A percentile compares a stretch with the other conserved stretches of the same genome.
These are phyloP conservation scores for Perithous albicinctus DNA, from an alignment of 2,888 invertebrate genomes.

Conservation along the genomic window DNA sequence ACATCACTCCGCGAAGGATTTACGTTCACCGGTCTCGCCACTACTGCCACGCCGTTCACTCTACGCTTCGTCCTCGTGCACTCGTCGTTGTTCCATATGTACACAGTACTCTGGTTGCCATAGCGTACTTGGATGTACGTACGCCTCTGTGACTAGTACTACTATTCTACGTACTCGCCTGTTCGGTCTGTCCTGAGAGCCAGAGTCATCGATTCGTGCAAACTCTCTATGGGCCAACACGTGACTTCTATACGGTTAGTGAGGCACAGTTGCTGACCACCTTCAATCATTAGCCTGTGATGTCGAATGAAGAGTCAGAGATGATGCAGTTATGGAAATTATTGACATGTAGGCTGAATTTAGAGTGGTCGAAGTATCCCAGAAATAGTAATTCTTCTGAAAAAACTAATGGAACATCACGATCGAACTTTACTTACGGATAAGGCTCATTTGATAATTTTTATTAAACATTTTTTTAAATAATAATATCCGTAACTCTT, in stretches of 20 bases:
- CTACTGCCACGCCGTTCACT: conserved; percentile 48
- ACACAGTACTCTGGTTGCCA: conserved; percentile 5
- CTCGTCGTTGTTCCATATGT: conserved; percentile 10
- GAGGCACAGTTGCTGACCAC: neutral
- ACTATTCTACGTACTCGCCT: conserved; percentile 9
- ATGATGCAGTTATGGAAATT: neutral
- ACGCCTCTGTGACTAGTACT: conserved; percentile 2
- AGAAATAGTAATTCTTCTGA: neutral
- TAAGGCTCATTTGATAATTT: too few relatives aligned
- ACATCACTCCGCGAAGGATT: conserved; percentile 71
- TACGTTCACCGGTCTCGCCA: conserved; percentile 71
- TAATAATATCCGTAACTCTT: too few relatives aligned
- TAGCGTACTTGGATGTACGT: conserved; percentile 20
- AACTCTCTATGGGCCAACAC: conserved; percentile 22
- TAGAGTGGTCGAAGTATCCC: too few relatives aligned
- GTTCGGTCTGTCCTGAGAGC: neutral
- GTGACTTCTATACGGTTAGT: neutral
- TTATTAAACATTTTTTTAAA: too few relatives aligned
- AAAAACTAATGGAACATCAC: too few relatives aligned
- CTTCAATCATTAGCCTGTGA: conserved; percentile 7
- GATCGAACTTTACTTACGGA: too few relatives aligned
- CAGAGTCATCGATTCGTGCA: conserved; percentile 38
- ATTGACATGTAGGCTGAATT: neutral
- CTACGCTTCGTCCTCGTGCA: conserved; percentile 45
- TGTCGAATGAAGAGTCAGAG: neutral